Conservation (phyloP, 1,140 invertebrate species). For the Aphis gossypii region DNA sequence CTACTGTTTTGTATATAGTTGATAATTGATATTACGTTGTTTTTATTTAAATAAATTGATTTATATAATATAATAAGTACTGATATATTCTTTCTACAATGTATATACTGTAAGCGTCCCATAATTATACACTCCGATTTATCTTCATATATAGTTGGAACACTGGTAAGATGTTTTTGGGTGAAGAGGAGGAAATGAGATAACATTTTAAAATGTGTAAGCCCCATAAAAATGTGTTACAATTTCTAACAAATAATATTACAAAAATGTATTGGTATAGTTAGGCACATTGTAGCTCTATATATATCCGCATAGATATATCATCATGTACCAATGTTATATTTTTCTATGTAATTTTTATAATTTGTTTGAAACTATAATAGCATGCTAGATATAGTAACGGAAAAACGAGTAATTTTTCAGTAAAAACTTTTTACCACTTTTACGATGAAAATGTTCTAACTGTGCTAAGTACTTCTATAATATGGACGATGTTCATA, state of each 20-base stretch:
- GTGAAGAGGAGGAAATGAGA: not conserved
- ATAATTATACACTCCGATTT: too few species aligned
- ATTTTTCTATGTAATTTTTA: not conserved
- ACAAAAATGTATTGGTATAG: not conserved
- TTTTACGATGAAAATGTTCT: not conserved
- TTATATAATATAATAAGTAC: too few species aligned
- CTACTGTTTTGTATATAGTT: too few species aligned
- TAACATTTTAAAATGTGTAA: not conserved
- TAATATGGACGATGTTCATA: too few species aligned
- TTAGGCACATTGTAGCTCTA: not conserved
- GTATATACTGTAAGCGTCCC: too few species aligned
- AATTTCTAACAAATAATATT: not conserved
- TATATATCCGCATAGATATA: too few species aligned
- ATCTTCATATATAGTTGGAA: not conserved
- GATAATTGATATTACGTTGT: too few species aligned
- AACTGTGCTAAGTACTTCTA: not conserved
- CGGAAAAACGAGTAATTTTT: not conserved
- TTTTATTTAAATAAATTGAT: too few species aligned
- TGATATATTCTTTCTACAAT: too few species aligned
- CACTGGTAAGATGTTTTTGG: too few species aligned
- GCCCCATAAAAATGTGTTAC: not conserved
- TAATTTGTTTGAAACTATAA: not conserved
- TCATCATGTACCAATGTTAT: not conserved
- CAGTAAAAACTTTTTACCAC: not conserved
- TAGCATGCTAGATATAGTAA: not conserved